Evolutionary conservation across 2,888 invertebrate genomes (phyloP), one percentile per base, ranked within the genome.

Genomic region (Muschampia plurimacula): DNA sequence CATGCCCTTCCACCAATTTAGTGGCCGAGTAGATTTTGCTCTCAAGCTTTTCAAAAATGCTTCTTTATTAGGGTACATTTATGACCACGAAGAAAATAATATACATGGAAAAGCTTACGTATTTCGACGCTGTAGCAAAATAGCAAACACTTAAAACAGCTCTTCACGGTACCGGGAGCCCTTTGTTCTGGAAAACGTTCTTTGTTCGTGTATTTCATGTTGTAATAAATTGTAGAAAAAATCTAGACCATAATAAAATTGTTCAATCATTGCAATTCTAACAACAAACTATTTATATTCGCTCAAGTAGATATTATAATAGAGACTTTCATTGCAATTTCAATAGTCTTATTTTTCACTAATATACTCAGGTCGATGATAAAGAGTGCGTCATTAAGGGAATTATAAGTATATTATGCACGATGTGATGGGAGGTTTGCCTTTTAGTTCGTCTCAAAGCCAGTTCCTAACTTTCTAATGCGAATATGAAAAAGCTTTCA

Each of bases 1-100:
- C 65, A 65, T 59, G 44, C 39, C 52, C 59, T 44, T 44, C 59
- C 13, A 55, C 67, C 55, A 57, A 67, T 67, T 44, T 67, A 15
- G 69, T 44, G 44, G 65, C 65, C 44, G 69, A 65, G 55, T 70
- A 57, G 70, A 70, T 46, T 64, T 70, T 59, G 15, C 46, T 9
- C 49, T 36, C 57, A 71, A 60, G 60, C 46, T 60, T 66, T 66
- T 39, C 66, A 71, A 71, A 71, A 71, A 59, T 65, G 71, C 66
- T 71, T 66, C 71, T 66, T 66, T 66, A 71, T 66, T 71, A 60
- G 71, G 66, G 71, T 60, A 66, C 71, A 71, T 71, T 71, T 66
- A 71, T 71, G 71, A 41, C 66, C 71, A 49, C 55, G 70, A 22
- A 39, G 49, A 66, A 66, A 71, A 71, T 66, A 71, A 71, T 71